Evolutionary conservation across 2,113 vertebrate species (phyloP), one percentile per base, ranked within the genome.

Genomic region (Siniperca chuatsi): DNA sequence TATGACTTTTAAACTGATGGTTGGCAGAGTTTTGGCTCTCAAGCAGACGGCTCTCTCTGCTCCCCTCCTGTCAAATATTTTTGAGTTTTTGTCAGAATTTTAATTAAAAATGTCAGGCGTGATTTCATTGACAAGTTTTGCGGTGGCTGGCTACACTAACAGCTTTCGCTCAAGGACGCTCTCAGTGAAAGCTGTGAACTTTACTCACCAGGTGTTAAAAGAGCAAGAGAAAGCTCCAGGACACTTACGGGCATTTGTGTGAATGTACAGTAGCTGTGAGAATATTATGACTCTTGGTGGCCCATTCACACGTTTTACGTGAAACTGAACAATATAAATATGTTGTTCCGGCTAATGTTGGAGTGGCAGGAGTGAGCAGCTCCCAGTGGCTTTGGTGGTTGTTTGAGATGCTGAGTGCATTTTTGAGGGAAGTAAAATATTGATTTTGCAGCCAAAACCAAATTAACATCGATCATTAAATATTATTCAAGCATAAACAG

Each of bases 391-490:
- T 78, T 35, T 20, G 54, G 46, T 23, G 8, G 23, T 48, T 58
- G 86, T 79, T 82, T 88, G 71, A 88, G 50, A 88, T 90, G 77
- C 88, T 54, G 68, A 81, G 52, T 64, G 83, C 57, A 60, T 80
- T 90, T 85, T 79, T 21, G 0, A 52, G 77, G 55, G 13, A 88
- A 85, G 76, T 82, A 35, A 89, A 89, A 87, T 85, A 92, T 92
- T 72, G 87, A 88, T 84, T 90, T 61, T 72, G 76, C 68, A 83
- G 72, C 81, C 70, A 52, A 84, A 80, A 86, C 71, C 75, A 77
- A 94, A 93, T 92, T 88, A 92, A 75, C 85, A 92, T 89, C 37
- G 74, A 90, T 89, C 84, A 89, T 89, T 90, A 88, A 89, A 90
- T 91, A 88, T 90, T 84, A 85, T 89, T 85, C 82, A 55, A 75